Conservation (phyloP, 2,797 vertebrate species). For the Scleropages formosus region DNA sequence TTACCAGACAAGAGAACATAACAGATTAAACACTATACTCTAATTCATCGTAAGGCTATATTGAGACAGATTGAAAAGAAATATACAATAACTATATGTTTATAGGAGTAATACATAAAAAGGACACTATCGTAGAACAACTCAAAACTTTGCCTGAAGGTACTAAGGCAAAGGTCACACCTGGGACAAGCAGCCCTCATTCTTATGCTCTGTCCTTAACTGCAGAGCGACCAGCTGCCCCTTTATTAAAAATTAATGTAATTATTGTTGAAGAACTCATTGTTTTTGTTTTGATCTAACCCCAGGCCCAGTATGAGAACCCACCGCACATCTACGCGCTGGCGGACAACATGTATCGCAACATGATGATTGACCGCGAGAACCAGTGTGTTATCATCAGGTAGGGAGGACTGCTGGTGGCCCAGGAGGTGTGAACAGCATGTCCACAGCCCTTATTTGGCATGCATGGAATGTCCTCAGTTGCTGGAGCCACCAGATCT, state of each 20-base stretch:
- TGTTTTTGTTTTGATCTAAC: constrained; percentile 15
- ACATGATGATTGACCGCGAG: constrained; percentile 98
- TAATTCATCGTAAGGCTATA: neutral
- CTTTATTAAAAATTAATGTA: neutral
- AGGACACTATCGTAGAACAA: no score
- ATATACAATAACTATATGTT: neutral
- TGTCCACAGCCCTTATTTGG: neutral
- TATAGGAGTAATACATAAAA: constrained; percentile 11
- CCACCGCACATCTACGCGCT: constrained; percentile 98
- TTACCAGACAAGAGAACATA: no score
- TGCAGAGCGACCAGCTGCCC: no score
- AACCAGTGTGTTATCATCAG: constrained; percentile 99
- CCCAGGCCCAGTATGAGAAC: constrained; percentile 95
- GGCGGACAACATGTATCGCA: constrained; percentile 97
- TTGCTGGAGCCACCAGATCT: constrained; percentile 18
- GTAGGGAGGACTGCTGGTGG: constrained; percentile 61
- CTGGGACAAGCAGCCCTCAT: no score
- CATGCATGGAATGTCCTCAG: constrained; percentile 11
- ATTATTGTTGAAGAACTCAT: no score
- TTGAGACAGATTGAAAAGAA: neutral
- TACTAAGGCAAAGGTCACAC: no score
- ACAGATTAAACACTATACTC: no score
- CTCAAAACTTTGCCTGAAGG: no score
- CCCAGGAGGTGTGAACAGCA: neutral
- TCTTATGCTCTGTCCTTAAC: no score